A percentile compares a stretch with the other conserved stretches of the same genome.
phyloP scores from a whole-genome alignment of 2,113 vertebrate species.

The Engystomops pustulosus region DNA sequence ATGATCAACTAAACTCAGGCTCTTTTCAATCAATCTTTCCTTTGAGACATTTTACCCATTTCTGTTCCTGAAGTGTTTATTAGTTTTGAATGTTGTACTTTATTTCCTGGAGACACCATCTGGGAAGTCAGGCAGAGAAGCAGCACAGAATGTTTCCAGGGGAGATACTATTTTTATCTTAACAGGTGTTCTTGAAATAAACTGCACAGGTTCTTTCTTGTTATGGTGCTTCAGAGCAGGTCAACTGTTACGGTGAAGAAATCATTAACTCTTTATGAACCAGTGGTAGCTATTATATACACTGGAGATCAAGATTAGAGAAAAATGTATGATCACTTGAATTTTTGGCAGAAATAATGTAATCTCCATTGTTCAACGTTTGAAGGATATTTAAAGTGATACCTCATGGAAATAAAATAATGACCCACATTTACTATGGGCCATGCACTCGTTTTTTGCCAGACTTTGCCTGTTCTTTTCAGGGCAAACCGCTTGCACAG shows the following conservation, averaged over 20 bases:
- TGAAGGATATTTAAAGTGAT: neutral
- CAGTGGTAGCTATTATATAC: neutral
- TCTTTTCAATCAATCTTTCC: neutral
- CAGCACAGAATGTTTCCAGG: slow-evolving; percentile 34
- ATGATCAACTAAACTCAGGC: neutral
- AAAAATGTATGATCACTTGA: too few species aligned
- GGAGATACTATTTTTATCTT: slow-evolving; percentile 51
- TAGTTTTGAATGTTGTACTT: slow-evolving; percentile 31
- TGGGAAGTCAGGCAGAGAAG: slow-evolving; percentile 35
- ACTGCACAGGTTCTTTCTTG: slow-evolving; percentile 16
- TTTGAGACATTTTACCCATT: neutral
- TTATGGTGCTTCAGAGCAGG: slow-evolving; percentile 1
- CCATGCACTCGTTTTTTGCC: too few species aligned
- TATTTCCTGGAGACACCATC: slow-evolving; percentile 33
- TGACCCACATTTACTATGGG: too few species aligned
- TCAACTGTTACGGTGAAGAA: slow-evolving; percentile 6
- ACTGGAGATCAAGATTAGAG: too few species aligned
- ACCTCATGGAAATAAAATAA: neutral
- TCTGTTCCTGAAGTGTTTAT: slow-evolving; percentile 4
- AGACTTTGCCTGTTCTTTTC: too few species aligned
- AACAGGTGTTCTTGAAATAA: slow-evolving; percentile 46
- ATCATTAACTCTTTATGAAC: neutral
- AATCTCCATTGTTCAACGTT: too few species aligned
- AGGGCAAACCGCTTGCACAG: too few species aligned
- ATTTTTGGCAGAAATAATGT: too few species aligned